phyloP scores from a whole-genome alignment of 2,888 invertebrate genomes.

The Strigamia maritima region DNA sequence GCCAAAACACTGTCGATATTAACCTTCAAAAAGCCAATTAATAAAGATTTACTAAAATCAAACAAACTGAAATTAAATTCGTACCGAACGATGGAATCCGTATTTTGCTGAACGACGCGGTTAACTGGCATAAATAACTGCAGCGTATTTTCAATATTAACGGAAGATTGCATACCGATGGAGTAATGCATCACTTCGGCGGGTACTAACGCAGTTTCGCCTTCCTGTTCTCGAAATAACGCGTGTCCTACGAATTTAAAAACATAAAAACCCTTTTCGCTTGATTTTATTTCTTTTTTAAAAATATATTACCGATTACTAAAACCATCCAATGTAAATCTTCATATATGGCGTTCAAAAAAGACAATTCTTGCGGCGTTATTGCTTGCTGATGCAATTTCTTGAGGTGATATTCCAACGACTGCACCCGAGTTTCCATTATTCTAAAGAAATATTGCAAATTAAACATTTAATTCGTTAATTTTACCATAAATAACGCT shows the following conservation, averaged over 20 bases:
- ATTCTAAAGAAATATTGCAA: constrained; percentile 53
- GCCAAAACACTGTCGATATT: constrained; percentile 66
- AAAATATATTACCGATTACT: constrained; percentile 59
- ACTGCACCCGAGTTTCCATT: constrained; percentile 63
- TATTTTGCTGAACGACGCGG: background rate
- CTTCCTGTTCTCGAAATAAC: constrained; percentile 65
- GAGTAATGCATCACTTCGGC: constrained; percentile 64
- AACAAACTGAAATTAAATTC: background rate
- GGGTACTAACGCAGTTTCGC: constrained; percentile 66
- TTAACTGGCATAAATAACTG: constrained; percentile 57
- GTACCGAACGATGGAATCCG: constrained; percentile 41
- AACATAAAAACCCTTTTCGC: background rate
- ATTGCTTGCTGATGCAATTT: constrained; percentile 49
- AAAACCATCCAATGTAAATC: constrained; percentile 87
- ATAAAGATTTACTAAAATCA: too few species aligned
- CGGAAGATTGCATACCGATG: constrained; percentile 56
- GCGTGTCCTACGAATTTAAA: constrained; percentile 59
- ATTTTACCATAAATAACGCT: constrained; percentile 40
- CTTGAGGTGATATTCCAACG: constrained; percentile 57
- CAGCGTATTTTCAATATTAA: constrained; percentile 56
- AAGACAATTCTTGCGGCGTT: constrained; percentile 46
- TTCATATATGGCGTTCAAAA: constrained; percentile 70
- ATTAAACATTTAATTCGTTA: background rate
- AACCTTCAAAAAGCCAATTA: constrained; percentile 61
- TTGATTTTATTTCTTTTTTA: background rate